Conservation (phyloP, 1,140 invertebrate species). For the Drosophila grimshawi region DNA sequence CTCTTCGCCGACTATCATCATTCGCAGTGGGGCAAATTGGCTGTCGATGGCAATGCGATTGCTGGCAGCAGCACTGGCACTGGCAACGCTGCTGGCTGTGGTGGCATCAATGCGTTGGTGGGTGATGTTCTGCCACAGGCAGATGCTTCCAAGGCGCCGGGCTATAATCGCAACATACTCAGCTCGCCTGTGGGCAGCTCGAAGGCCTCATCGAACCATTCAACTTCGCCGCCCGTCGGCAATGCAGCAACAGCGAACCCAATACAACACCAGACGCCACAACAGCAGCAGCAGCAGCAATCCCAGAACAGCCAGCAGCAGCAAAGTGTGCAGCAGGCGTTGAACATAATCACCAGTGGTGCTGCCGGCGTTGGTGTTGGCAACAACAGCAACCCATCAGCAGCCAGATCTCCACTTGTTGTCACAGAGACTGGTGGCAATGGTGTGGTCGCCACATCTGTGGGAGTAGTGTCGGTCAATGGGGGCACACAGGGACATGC, state of each 20-base stretch:
- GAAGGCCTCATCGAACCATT: constrained; percentile 86
- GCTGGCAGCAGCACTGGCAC: constrained; percentile 78
- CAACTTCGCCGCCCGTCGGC: constrained; percentile 85
- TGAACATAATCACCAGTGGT: constrained; percentile 71
- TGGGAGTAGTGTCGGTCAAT: constrained; percentile 43
- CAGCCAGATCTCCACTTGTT: constrained; percentile 66
- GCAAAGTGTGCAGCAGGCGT: constrained; percentile 64
- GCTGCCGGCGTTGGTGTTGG: constrained; percentile 27
- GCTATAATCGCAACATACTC: constrained; percentile 89
- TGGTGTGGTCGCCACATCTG: neutral
- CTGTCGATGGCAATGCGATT: constrained; percentile 84
- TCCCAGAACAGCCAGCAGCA: constrained; percentile 36
- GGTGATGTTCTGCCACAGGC: constrained; percentile 87
- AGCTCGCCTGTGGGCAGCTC: constrained; percentile 89
- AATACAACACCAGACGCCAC: constrained; percentile 56
- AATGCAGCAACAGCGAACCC: constrained; percentile 36
- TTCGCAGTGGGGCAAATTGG: constrained; percentile 87
- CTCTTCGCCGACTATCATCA: constrained; percentile 90
- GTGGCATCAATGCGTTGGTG: constrained; percentile 74
- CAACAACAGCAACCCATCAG: constrained; percentile 29
- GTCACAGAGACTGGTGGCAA: constrained; percentile 35
- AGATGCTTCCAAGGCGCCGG: constrained; percentile 92
- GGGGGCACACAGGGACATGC: constrained; percentile 39
- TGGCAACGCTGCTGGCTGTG: constrained; percentile 72
- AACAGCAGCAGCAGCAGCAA: constrained; percentile 45